These are phyloP conservation scores for Pitta sordida DNA, from an alignment of 2,113 vertebrate species.

Conservation along the genomic window DNA sequence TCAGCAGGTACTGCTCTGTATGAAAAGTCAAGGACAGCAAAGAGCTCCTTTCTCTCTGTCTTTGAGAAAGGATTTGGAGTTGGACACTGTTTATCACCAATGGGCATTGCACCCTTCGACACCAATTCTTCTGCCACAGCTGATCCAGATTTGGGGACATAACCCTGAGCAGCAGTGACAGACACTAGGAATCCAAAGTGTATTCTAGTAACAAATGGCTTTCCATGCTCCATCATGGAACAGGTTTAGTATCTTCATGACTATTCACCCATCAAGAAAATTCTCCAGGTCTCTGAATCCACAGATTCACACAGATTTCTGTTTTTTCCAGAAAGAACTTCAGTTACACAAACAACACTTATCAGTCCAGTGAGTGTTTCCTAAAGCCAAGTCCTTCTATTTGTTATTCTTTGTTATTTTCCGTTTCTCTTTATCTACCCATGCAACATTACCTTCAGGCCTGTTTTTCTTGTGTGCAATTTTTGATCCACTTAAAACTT, in stretches of 20 bases:
- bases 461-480: not conserved
- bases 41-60: not conserved
- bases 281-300: not conserved
- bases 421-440: conserved; percentile 14
- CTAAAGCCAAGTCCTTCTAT: not conserved
- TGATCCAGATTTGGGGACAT: not conserved
- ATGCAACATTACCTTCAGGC: not conserved
- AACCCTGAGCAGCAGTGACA: not conserved
- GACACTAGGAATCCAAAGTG: not conserved
- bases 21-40: not conserved
- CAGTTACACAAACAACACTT: not conserved
- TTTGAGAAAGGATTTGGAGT: not conserved
- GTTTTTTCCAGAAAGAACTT: not conserved
- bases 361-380: not conserved
- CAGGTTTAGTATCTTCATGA: not conserved
- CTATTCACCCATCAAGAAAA: not conserved
- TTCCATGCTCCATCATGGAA: rapidly evolving
- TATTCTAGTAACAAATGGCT: not conserved
- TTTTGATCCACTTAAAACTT: not conserved
- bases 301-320: not conserved
- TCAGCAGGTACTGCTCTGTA: not conserved
- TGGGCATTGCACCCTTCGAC: not conserved
- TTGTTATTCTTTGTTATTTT: conserved; percentile 48
- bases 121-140: not conserved
- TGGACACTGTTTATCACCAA: not conserved